Conservation (phyloP, 2,113 vertebrate genomes). For the Orycteropus afer region DNA sequence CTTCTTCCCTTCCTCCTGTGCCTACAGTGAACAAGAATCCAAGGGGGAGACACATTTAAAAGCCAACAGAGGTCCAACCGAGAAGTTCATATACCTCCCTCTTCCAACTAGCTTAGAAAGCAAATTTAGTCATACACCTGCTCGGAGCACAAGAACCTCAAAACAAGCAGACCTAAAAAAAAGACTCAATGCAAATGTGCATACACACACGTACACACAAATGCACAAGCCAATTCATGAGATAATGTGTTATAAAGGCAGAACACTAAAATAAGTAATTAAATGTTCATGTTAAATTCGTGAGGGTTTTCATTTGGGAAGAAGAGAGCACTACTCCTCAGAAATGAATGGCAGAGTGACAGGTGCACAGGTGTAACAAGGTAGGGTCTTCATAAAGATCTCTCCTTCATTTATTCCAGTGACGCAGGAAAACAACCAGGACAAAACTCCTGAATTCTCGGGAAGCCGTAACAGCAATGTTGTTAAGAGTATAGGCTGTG, state of each 20-base stretch:
- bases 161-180: not conserved
- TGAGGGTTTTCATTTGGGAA: not conserved
- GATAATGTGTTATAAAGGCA: not conserved
- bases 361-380: not conserved
- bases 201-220: not conserved
- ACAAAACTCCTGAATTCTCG: constrained; percentile 7
- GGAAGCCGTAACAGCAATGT: not conserved
- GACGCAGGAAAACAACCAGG: not conserved
- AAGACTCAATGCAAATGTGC: not conserved
- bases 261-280: not conserved
- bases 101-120: not conserved
- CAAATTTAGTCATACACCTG: not conserved
- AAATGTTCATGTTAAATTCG: constrained; percentile 18
- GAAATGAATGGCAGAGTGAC: not conserved
- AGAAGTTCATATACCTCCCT: not conserved
- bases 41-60: not conserved
- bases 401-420: not conserved
- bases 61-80: not conserved
- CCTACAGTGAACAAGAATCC: not conserved
- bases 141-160: not conserved
- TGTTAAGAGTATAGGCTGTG: not conserved
- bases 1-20: not conserved
- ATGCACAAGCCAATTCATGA: not conserved
- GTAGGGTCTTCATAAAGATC: not conserved
- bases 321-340: not conserved